Evolutionary conservation across 1,140 invertebrate species (phyloP), one percentile per base, ranked within the genome.

Genomic region (Pinna nobilis): DNA sequence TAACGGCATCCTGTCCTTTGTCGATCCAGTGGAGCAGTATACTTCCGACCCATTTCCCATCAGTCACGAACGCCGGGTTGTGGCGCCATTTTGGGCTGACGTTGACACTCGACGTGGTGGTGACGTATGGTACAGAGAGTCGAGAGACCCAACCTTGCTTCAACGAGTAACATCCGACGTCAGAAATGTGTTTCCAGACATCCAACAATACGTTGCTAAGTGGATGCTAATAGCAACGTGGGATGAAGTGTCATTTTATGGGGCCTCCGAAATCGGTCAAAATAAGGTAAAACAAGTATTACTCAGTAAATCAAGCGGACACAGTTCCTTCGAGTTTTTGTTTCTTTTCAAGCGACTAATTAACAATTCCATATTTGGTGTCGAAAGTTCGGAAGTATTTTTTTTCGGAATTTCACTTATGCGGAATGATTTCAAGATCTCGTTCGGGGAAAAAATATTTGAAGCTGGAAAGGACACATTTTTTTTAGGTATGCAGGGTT

Each of bases 171-270:
- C 68, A 5, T 28, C 44, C n/a, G 80, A 81, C 57, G 75, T 83
- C 1, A 53, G 71, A 18, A 9, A 11, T n/a, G 74, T 71, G 59
- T 80, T 71, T 35, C 73, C 78, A 4, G 64, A 66, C 1, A 61
- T 60, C 18, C 15, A 25, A 23, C 68, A 68, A 30, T 84, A 82
- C 44, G 49, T 63, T 3, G 78, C 83, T 3, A 55, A 44, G 1
- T 83, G 83, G 81, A 76, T 80, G 47, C 78, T 84, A 65, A 66
- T 84, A 1, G 75, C 78, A 7, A 84, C 84, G 15, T 82, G 81
- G 81, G 61, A 81, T 35, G 41, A 78, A 9, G 83, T 84, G 1
- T 74, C 78, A 5, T 80, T 73, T 70, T 82, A 74, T 50, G 76
- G 78, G 1, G 77, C 80, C 23, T 41, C 13, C 25, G 23, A 50